Conservation (phyloP, 1,140 invertebrate species). For the Drosophila equinoxialis region DNA sequence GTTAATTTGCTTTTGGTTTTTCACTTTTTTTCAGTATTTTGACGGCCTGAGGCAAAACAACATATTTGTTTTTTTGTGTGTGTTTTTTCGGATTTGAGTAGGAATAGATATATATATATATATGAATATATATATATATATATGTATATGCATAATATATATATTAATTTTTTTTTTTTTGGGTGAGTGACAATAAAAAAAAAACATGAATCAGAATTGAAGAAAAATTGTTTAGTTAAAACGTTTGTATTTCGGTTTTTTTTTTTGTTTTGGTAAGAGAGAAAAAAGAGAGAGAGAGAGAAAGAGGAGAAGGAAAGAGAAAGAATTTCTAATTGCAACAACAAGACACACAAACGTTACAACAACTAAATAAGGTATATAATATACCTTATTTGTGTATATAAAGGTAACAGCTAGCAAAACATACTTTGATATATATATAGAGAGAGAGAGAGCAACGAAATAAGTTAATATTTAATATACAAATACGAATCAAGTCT, state of each 20-base stretch:
- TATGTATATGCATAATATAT: background rate
- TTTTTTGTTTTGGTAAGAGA: slow-evolving; percentile 14
- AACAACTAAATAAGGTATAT: slow-evolving; percentile 35
- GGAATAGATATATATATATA: slow-evolving; percentile 5
- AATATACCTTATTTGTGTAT: slow-evolving; percentile 32
- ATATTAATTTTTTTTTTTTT: slow-evolving; percentile 8
- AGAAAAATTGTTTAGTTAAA: slow-evolving; percentile 54
- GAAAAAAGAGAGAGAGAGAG: slow-evolving; percentile 26
- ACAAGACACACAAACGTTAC: slow-evolving; percentile 33
- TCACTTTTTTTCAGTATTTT: slow-evolving; percentile 74
- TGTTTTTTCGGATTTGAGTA: slow-evolving; percentile 72
- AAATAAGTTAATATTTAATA: background rate
- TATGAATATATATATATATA: background rate
- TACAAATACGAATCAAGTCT: background rate
- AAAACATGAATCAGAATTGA: slow-evolving; percentile 70
- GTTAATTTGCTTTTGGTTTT: slow-evolving; percentile 57
- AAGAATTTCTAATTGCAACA: slow-evolving; percentile 37
- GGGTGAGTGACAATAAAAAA: slow-evolving; percentile 71
- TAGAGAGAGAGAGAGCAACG: too few species aligned
- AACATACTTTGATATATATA: slow-evolving; percentile 44
- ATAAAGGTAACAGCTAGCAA: slow-evolving; percentile 50
- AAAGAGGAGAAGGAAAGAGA: slow-evolving; percentile 18
- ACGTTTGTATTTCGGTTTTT: slow-evolving; percentile 31
- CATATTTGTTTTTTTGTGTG: slow-evolving; percentile 20
- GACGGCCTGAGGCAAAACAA: slow-evolving; percentile 75